phyloP scores from a whole-genome alignment of 2,113 vertebrate species.

The Athene noctua region DNA sequence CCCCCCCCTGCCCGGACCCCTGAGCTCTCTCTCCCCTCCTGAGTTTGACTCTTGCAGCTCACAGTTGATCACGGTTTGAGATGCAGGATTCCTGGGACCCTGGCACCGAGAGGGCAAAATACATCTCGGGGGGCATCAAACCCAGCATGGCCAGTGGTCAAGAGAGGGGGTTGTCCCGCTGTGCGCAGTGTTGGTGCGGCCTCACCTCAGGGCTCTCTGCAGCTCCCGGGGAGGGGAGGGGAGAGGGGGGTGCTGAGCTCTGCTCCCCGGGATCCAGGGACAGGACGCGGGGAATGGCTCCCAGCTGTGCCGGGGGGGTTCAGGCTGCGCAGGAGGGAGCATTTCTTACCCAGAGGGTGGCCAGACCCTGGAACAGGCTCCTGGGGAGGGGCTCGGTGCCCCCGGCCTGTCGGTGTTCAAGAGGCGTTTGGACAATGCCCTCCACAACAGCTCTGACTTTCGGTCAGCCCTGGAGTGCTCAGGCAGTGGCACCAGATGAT shows the following conservation, averaged over 20 bases:
- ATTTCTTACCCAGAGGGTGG: neutral
- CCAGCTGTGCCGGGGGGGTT: neutral
- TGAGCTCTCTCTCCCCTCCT: too few species aligned
- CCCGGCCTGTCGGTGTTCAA: neutral
- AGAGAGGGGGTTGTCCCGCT: neutral
- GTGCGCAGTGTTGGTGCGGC: neutral
- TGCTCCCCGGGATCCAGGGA: neutral
- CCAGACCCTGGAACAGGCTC: neutral
- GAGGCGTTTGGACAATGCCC: neutral
- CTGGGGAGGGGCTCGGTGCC: neutral
- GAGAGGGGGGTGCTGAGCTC: neutral
- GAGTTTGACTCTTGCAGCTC: neutral
- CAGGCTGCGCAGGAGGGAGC: neutral
- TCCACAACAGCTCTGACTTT: neutral
- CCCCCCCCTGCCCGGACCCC: neutral
- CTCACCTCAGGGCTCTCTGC: neutral
- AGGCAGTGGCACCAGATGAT: neutral
- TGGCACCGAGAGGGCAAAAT: neutral
- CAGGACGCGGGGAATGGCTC: neutral
- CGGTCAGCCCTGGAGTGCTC: neutral
- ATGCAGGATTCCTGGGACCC: accelerated
- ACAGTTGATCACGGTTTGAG: neutral
- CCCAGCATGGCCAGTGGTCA: accelerated
- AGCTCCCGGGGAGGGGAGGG: neutral
- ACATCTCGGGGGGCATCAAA: accelerated